phyloP scores from a whole-genome alignment of 1,140 invertebrate genomes.

The Idris sp. region DNA sequence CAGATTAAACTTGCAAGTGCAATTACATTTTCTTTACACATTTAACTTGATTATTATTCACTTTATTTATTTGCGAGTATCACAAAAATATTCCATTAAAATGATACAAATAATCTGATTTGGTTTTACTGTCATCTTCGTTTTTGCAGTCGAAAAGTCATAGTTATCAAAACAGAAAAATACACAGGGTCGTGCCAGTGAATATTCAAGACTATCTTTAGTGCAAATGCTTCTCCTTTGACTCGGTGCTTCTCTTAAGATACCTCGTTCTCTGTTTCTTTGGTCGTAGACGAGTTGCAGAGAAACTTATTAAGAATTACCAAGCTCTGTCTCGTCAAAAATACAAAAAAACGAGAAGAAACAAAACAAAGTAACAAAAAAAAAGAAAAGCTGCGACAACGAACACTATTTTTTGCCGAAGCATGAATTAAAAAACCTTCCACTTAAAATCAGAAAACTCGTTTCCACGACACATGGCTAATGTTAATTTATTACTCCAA shows the following conservation, averaged over 20 bases:
- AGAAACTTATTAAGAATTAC: slow-evolving; percentile 59
- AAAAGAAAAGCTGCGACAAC: not conserved
- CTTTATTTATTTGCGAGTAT: no score
- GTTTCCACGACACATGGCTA: slow-evolving; percentile 5
- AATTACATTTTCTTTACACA: no score
- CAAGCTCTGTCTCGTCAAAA: slow-evolving; percentile 27
- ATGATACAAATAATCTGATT: no score
- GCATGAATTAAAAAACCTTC: slow-evolving; percentile 21
- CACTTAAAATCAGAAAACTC: slow-evolving; percentile 7
- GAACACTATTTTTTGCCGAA: slow-evolving; percentile 32
- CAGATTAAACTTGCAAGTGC: no score
- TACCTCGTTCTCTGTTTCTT: slow-evolving; percentile 29
- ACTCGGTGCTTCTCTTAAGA: slow-evolving; percentile 30
- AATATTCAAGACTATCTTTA: slow-evolving; percentile 38
- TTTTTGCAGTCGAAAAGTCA: no score
- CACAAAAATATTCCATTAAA: no score
- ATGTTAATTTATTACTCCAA: slow-evolving; percentile 22
- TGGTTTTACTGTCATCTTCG: no score
- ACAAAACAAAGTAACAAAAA: slow-evolving; percentile 10
- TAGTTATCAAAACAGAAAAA: slow-evolving; percentile 39
- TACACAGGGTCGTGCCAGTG: slow-evolving; percentile 1
- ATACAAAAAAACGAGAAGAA: no score
- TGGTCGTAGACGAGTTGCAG: slow-evolving; percentile 23
- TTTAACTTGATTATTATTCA: no score
- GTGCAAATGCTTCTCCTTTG: slow-evolving; percentile 26